Base-by-base conservation (phyloP, 1,140 invertebrate species). In the Fopius arisanus region DNA sequence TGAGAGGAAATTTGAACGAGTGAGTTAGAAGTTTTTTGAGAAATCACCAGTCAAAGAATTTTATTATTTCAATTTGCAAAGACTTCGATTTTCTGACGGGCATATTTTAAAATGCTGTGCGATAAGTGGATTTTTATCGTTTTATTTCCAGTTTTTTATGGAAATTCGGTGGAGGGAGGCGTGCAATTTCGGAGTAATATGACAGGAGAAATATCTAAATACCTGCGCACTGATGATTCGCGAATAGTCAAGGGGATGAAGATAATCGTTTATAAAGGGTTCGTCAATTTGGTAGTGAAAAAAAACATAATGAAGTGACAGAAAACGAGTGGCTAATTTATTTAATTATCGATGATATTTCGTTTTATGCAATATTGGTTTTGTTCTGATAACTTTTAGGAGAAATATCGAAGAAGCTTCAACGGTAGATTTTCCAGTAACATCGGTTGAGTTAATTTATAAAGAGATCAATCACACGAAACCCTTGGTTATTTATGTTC, bases 401-500 rank as follows among this genome's bases (percentile, higher is more conserved):
- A n/a, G 28, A n/a, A 19, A 40, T 16, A 67, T 75, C 7, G 41
- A 67, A 7, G 21, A 1, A 41, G 62, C 73, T 2, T 41, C 19
- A 23, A 40, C 59, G 14, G 51, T 16, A 6, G 59, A 70, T 62
- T 43, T 76, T 43, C 75, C 75, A 16, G 65, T 76, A 19, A 65
- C 29, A 48, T 54, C 72, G 12, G 14, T 67, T 3, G 63, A 67
- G 19, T 6, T 23, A 29, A 66, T 76, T 14, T 70, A 70, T 65
- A 3, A 70, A 54, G 9, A 74, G 19, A 76, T 76, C 14, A 69
- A 76, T 68, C 33, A 28, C 9, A 14, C 16, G 1, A 76, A 71
- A 51, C 72, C 75, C 23, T n/a, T 74, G 26, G 72, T 73, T 23
- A 68, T 76, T 21, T 74, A 76, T 43, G n/a, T 71, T 19, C 75